phyloP scores from a whole-genome alignment of 2,113 vertebrate species.

The Vanacampus margaritifer region DNA sequence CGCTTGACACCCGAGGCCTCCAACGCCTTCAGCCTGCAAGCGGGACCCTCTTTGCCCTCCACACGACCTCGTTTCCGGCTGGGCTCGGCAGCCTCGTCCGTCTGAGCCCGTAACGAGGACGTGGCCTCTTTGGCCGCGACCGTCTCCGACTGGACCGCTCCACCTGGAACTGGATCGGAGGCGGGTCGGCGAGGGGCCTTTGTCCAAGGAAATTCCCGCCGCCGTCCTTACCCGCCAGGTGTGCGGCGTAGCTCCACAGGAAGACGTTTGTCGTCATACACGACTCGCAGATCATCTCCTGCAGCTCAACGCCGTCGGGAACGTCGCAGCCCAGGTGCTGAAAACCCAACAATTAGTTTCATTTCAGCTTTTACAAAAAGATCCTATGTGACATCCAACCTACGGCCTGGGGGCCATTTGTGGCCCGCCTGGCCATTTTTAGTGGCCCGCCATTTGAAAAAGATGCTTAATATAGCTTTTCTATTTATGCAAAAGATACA shows the following conservation, averaged over 20 bases:
- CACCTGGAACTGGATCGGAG: conserved; percentile 26
- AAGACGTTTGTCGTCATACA: conserved; percentile 87
- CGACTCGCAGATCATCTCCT: conserved; percentile 93
- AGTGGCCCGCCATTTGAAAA: too few relatives aligned
- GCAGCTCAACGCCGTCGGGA: conserved; percentile 87
- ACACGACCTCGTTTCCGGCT: conserved; percentile 59
- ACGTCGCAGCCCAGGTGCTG: conserved; percentile 86
- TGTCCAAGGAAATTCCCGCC: background rate
- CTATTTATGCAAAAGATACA: too few relatives aligned
- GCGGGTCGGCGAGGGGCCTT: background rate
- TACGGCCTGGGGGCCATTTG: too few relatives aligned
- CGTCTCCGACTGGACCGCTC: conserved; percentile 59
- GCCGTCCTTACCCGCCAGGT: conserved; percentile 77
- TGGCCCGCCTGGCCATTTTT: too few relatives aligned
- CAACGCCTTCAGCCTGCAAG: conserved; percentile 79
- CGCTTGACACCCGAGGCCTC: conserved; percentile 54
- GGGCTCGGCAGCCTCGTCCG: conserved; percentile 36
- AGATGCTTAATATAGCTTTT: too few relatives aligned
- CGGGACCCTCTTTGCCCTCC: conserved; percentile 42
- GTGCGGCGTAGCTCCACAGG: conserved; percentile 83
- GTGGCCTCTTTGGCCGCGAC: conserved; percentile 7
- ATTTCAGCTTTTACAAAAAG: too few relatives aligned
- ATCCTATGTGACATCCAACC: too few relatives aligned
- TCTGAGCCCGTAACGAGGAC: conserved; percentile 3
- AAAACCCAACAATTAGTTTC: background rate